phyloP scores from a whole-genome alignment of 2,113 vertebrate genomes.

The Notarius lentiginosus region DNA sequence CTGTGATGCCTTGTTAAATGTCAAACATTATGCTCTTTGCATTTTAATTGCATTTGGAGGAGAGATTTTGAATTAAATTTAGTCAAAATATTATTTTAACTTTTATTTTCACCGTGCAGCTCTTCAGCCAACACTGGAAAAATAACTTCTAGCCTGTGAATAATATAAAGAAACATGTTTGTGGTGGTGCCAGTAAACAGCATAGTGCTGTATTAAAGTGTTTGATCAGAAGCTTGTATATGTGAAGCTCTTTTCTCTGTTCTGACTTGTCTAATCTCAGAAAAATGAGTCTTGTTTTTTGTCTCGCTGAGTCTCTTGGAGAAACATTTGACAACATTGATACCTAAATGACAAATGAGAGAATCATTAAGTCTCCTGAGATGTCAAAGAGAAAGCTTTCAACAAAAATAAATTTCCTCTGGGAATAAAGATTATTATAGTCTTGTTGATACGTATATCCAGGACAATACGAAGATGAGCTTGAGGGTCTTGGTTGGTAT shows the following conservation, averaged over 20 bases:
- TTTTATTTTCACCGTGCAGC: background rate
- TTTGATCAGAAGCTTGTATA: background rate
- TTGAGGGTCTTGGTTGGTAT: background rate
- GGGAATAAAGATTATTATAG: background rate
- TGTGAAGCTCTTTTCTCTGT: background rate
- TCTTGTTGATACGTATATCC: background rate
- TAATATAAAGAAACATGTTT: background rate
- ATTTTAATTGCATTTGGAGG: background rate
- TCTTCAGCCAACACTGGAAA: background rate
- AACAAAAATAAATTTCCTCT: background rate
- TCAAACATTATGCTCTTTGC: background rate
- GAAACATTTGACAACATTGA: background rate
- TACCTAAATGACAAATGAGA: background rate
- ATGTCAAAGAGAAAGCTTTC: background rate
- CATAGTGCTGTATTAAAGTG: background rate
- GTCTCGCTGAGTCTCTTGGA: background rate
- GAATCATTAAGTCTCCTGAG: conserved; percentile 6
- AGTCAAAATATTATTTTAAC: background rate
- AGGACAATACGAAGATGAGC: background rate
- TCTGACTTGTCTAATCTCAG: background rate
- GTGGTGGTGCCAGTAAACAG: background rate
- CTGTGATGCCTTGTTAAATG: background rate
- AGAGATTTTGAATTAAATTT: background rate
- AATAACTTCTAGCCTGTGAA: background rate
- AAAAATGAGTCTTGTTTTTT: background rate